Base-by-base conservation (phyloP, 1,140 invertebrate species). In the Arion vulgaris region DNA sequence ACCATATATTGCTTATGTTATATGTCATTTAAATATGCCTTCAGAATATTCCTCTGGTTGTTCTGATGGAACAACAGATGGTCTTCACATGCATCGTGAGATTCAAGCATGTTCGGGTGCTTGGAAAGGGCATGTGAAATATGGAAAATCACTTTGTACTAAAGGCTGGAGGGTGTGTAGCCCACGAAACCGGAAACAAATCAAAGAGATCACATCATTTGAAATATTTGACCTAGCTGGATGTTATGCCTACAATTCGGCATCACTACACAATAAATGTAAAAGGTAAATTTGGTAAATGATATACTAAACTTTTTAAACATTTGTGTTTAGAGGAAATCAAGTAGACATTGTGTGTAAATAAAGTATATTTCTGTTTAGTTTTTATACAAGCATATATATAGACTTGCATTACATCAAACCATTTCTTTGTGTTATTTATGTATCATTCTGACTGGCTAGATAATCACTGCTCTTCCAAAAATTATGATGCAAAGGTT, bases 191-290 rank as follows among this genome's bases (percentile, higher is more conserved):
- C 68, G 57, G 36, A 72, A 85, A 0, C 68, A 53, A 26, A 81
- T 91, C 15, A 78, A 86, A 49, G 82, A 85, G 53, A 69, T 91
- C 23, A 86, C 87, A 15, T 90, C 88, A 87, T 73, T 86, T 17
- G 89, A 91, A 72, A 83, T 89, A 36, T 86, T 86, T 62, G 87
- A 89, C 72, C 69, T 90, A 49, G 39, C 85, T 0, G 90, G 90
- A 26, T 91, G 90, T 78, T 91, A 89, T 81, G 90, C 89, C 45
- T 90, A 90, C 85, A 91, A 91, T 83, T 89, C 87, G 45, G 89
- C 87, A 19, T 89, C 87, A 51, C 82, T 81, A 23, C 83, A 76
- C n/a, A 88, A 85, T 68, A 83, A 82, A 32, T 91, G 90, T 83
- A 85, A 82, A 74, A 90, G 87, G 90, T 91, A 83, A 80, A 49